Conservation (phyloP, 2,797 vertebrate species). For the Xiphorhynchus erythropygius region DNA sequence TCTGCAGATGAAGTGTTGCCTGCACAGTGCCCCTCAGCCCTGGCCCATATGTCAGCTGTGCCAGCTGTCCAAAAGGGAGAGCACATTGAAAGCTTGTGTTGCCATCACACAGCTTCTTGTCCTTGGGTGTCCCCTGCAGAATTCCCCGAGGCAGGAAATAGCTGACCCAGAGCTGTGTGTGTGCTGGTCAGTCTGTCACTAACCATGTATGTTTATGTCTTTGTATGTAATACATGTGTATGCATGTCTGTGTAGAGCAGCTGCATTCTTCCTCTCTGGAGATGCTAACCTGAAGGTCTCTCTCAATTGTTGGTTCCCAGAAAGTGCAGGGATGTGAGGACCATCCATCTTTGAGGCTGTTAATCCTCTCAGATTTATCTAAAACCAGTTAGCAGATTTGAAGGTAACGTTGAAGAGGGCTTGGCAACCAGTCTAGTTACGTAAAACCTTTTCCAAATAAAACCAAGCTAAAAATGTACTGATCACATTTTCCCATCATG, state of each 20-base stretch:
- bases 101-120: neutral
- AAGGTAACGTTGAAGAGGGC: neutral
- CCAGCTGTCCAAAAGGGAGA: neutral
- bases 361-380: neutral
- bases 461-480: neutral
- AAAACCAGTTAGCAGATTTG: neutral
- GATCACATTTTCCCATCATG: neutral
- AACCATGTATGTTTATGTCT: neutral
- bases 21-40: neutral
- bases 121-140: rapidly evolving
- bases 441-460: neutral
- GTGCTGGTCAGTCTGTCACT: neutral
- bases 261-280: neutral
- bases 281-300: neutral
- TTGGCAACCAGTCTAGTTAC: neutral
- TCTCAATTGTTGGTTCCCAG: neutral
- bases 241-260: neutral
- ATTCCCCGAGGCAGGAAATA: neutral
- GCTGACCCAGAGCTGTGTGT: neutral
- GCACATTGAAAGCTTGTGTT: neutral
- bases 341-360: neutral
- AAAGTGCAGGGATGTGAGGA: neutral
- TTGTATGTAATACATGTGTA: rapidly evolving
- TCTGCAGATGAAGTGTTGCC: neutral
- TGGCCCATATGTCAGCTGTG: rapidly evolving